A percentile compares a stretch with the other conserved stretches of the same genome.
Evolutionary conservation across 2,113 vertebrate species (phyloP).

Genomic region (Vidua chalybeata): DNA sequence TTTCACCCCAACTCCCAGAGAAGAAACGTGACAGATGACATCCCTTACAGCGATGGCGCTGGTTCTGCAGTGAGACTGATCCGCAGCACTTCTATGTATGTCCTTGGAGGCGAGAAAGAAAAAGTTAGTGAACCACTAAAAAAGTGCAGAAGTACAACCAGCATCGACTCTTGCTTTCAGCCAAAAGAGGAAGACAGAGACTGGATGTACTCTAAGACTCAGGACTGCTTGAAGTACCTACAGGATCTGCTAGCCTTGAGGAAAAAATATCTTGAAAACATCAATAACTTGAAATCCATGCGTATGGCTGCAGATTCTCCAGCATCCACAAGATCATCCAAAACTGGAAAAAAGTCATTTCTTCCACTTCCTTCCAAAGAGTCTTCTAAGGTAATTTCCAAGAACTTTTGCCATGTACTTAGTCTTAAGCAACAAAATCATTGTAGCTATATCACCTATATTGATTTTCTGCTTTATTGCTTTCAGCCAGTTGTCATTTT

Average conservation of each 20-base stretch:
- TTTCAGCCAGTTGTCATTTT: neutral
- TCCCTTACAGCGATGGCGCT: conserved; percentile 68
- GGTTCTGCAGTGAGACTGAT: conserved; percentile 83
- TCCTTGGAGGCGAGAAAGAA: conserved; percentile 79
- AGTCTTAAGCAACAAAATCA: neutral
- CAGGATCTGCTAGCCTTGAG: conserved; percentile 91
- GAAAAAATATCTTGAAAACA: conserved; percentile 84
- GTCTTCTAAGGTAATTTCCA: conserved; percentile 68
- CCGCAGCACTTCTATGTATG: conserved; percentile 92
- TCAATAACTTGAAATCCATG: conserved; percentile 78
- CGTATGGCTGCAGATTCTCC: conserved; percentile 50
- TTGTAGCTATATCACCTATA: neutral
- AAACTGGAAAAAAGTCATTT: conserved; percentile 71
- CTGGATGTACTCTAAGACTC: conserved; percentile 89
- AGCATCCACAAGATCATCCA: conserved; percentile 54
- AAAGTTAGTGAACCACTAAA: conserved; percentile 78
- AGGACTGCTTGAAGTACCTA: conserved; percentile 91
- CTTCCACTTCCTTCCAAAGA: conserved; percentile 58
- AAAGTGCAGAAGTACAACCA: conserved; percentile 85
- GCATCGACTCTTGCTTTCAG: conserved; percentile 80
- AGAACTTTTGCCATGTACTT: neutral
- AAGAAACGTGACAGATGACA: conserved; percentile 61
- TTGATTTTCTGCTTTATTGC: neutral
- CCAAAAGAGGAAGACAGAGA: conserved; percentile 86
- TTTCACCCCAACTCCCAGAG: conserved; percentile 79